phyloP scores from a whole-genome alignment of 2,888 invertebrate species.

The Tachina grossa region DNA sequence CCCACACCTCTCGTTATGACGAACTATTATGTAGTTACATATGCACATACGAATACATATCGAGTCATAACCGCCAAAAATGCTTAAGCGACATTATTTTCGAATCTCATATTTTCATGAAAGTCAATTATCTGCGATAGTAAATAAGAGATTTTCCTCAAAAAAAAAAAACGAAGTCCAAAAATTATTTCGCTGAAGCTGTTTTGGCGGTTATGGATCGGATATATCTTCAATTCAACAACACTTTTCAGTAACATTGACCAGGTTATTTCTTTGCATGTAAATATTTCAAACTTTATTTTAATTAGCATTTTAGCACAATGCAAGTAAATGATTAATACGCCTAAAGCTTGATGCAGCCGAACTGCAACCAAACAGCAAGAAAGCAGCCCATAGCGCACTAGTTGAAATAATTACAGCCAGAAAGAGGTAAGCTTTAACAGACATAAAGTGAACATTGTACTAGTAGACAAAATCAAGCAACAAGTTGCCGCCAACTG shows the following conservation, averaged over 20 bases:
- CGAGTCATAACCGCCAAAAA: too few relatives aligned
- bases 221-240: too few relatives aligned
- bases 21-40: too few relatives aligned
- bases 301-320: not conserved
- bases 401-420: not conserved
- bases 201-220: too few relatives aligned
- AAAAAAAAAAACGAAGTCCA: too few relatives aligned
- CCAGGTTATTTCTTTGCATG: not conserved
- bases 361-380: not conserved
- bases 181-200: too few relatives aligned
- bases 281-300: not conserved
- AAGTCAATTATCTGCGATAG: too few relatives aligned
- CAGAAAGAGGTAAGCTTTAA: not conserved
- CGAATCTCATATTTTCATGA: too few relatives aligned
- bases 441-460: not conserved
- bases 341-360: conserved; percentile 10
- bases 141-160: too few relatives aligned
- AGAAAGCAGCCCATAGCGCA: conserved; percentile 9
- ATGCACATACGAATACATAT: too few relatives aligned
- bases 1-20: too few relatives aligned
- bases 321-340: conserved; percentile 29
- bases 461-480: not conserved
- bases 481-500: conserved; percentile 59
- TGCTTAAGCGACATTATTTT: too few relatives aligned
- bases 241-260: not conserved